phyloP scores from a whole-genome alignment of 1,140 invertebrate genomes.

The Pseudomyrmex sp. region DNA sequence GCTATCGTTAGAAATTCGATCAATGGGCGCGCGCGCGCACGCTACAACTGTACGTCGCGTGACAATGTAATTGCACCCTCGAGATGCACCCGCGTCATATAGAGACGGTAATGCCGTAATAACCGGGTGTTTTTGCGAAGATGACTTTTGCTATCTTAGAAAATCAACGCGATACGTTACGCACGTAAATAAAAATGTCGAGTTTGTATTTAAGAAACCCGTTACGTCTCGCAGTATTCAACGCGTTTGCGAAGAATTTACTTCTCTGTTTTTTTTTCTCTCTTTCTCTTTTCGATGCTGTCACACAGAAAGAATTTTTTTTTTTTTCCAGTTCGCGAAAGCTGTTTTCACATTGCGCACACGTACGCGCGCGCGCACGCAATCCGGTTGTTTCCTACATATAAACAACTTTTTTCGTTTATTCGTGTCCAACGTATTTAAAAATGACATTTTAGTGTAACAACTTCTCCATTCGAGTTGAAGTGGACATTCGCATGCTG shows the following conservation, averaged over 20 bases:
- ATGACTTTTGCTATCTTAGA: background rate
- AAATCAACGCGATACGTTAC: background rate
- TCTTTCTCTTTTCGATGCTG: background rate
- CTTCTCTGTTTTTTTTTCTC: background rate
- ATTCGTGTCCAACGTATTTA: background rate
- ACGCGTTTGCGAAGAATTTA: background rate
- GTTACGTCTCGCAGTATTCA: background rate
- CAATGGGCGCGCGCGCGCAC: slow-evolving; percentile 61
- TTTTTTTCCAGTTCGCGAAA: background rate
- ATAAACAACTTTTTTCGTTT: slow-evolving; percentile 9
- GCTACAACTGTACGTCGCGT: slow-evolving; percentile 48
- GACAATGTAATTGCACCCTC: slow-evolving; percentile 63
- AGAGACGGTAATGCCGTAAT: background rate
- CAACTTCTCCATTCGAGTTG: slow-evolving; percentile 23
- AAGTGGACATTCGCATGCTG: slow-evolving; percentile 11
- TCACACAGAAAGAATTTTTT: background rate
- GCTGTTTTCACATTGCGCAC: background rate
- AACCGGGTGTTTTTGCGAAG: background rate
- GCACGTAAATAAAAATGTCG: too few relatives aligned
- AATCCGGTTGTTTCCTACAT: background rate
- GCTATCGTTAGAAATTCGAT: slow-evolving; percentile 68
- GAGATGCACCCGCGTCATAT: slow-evolving; percentile 33
- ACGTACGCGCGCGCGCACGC: background rate
- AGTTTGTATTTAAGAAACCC: background rate
- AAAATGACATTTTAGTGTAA: slow-evolving; percentile 20